phyloP scores from a whole-genome alignment of 2,888 invertebrate genomes.

The Athrips mouffetella region DNA sequence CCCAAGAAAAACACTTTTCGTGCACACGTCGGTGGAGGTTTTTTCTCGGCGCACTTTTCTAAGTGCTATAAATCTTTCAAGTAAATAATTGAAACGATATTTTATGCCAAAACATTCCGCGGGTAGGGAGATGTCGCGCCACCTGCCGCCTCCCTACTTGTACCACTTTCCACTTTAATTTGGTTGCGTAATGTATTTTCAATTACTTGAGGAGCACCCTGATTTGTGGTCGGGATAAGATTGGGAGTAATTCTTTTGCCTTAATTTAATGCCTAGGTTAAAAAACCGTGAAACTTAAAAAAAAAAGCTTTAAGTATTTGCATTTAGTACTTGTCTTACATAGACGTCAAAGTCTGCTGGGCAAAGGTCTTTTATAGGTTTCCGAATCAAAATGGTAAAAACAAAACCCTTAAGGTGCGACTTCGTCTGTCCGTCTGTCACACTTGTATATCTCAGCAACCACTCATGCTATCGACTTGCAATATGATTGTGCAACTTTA shows the following conservation, averaged over 20 bases:
- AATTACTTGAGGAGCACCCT: constrained; percentile 73
- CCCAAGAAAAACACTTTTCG: constrained; percentile 77
- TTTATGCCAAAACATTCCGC: constrained; percentile 79
- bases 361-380: too few species aligned
- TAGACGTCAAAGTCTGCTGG: too few species aligned
- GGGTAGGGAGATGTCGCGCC: constrained; percentile 68
- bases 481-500: too few species aligned
- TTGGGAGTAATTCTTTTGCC: constrained; percentile 66
- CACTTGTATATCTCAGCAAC: too few species aligned
- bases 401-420: too few species aligned
- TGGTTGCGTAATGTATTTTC: constrained; percentile 79
- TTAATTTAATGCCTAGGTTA: constrained; percentile 59
- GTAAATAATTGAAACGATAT: constrained; percentile 80
- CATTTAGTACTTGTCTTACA: too few species aligned
- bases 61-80: constrained; percentile 77
- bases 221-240: constrained; percentile 71
- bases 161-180: constrained; percentile 78
- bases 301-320: too few species aligned
- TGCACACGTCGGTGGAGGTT: constrained; percentile 75
- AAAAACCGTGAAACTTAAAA: neutral
- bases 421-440: too few species aligned
- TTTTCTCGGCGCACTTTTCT: constrained; percentile 78
- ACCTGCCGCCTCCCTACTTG: constrained; percentile 73
- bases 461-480: too few species aligned
- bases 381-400: too few species aligned